Evolutionary conservation across 1,140 invertebrate species (phyloP).

Genomic region (Telenomus remus): DNA sequence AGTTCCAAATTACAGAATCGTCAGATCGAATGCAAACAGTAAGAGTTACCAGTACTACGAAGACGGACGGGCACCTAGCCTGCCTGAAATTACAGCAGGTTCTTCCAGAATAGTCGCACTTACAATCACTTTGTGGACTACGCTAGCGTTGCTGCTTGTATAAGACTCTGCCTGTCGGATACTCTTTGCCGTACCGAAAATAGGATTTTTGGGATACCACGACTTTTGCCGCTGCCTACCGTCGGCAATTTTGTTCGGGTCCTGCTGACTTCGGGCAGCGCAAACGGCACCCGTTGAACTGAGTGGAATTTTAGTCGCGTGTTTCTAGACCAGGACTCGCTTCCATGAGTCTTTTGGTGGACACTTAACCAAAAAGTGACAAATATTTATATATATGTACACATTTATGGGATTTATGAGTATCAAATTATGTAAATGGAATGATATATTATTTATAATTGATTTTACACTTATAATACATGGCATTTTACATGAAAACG

Average conservation of each 20-base stretch:
- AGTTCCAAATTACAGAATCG: slow-evolving; percentile 79
- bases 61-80: slow-evolving; percentile 64
- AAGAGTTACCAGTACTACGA: slow-evolving; percentile 80
- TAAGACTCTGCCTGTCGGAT: not conserved
- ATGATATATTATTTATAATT: slow-evolving; percentile 52
- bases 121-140: slow-evolving; percentile 19
- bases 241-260: slow-evolving; percentile 3
- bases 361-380: slow-evolving; percentile 37
- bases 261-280: slow-evolving; percentile 4
- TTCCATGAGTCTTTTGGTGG: not conserved
- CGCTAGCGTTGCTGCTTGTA: slow-evolving; percentile 22
- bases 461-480: slow-evolving; percentile 46
- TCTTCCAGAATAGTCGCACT: slow-evolving; percentile 40
- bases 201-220: not conserved
- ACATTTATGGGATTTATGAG: slow-evolving; percentile 19
- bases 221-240: slow-evolving; percentile 5
- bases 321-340: slow-evolving; percentile 1
- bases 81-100: slow-evolving; percentile 65
- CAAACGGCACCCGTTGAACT: slow-evolving; percentile 6
- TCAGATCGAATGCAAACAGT: slow-evolving; percentile 74
- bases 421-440: slow-evolving; percentile 37
- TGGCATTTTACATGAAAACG: slow-evolving; percentile 32
- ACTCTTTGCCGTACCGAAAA: slow-evolving; percentile 1
- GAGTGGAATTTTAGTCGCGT: slow-evolving; percentile 13
- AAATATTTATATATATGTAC: slow-evolving; percentile 46